Percentiles rank a stretch among this genome's conserved stretches.
phyloP scores from a whole-genome alignment of 2,888 invertebrate species.

The Brenthis ino region DNA sequence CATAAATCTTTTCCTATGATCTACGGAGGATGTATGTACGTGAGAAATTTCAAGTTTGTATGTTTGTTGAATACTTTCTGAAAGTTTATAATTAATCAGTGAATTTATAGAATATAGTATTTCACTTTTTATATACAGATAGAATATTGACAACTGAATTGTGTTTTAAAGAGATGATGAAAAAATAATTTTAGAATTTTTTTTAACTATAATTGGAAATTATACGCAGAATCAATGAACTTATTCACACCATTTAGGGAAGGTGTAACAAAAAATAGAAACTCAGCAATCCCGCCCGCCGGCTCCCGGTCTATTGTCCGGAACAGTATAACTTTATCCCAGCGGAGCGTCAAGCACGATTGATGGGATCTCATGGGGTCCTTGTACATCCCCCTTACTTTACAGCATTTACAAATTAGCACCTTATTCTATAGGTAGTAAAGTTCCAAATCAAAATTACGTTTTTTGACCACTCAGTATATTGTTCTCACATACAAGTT shows the following conservation, averaged over 20 bases:
- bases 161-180: too few species aligned
- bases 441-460: not conserved
- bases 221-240: too few species aligned
- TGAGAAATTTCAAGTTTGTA: too few species aligned
- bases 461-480: slow-evolving; percentile 16
- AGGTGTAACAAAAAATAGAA: not conserved
- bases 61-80: too few species aligned
- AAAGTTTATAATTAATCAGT: too few species aligned
- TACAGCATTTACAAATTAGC: not conserved
- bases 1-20: too few species aligned
- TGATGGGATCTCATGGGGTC: slow-evolving; percentile 32
- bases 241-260: slow-evolving; percentile 1
- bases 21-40: too few species aligned
- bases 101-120: too few species aligned
- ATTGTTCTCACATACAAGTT: slow-evolving; percentile 16
- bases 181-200: too few species aligned
- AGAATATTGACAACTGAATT: too few species aligned
- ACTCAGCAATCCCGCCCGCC: slow-evolving; percentile 11
- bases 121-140: too few species aligned
- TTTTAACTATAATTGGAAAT: too few species aligned
- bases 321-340: slow-evolving; percentile 20
- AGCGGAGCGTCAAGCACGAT: slow-evolving; percentile 28
- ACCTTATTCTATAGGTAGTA: not conserved
- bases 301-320: slow-evolving; percentile 24
- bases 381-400: slow-evolving; percentile 15